Base-by-base conservation (phyloP, 2,888 invertebrate species). In the Clistopyga incitator region DNA sequence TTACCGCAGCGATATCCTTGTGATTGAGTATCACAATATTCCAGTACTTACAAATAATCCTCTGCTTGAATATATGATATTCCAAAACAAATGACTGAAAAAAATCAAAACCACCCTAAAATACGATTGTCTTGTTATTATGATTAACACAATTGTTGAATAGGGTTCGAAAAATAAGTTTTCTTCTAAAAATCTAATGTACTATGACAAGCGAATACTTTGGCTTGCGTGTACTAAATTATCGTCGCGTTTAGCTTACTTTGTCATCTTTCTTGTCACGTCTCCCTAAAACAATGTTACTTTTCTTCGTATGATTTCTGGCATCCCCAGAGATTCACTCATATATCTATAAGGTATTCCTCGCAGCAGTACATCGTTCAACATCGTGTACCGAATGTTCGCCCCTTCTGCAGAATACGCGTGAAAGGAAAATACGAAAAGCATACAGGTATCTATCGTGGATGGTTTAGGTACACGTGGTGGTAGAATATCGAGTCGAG, bases 401-500 rank as follows among this genome's bases (percentile, higher is more conserved):
- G n/a, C n/a, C 34, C 34, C 4, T 25, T 6, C 15, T 15, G 34
- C 1, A 25, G 29, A 29, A 29, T 29, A 59, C 2, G 29, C 13
- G 29, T 1, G 29, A 3, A 29, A 13, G n/a, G 34, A 54, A 23
- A 54, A 20, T 54, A 54, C 11, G 54, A 54, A 54, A 54, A 59
- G 29, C 29, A 34, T 34, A 59, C 54, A 54, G 54, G 54, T 59
- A 59, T 59, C 59, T n/a, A 25, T n/a, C 59, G 59, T 29, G 3
- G 59, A 29, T 29, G 59, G n/a, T 23, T 34, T 29, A 11, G 23
- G 18, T 68, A 59, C 56, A 47, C 61, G 68, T 42, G 59, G 18
- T 68, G 68, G 18, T 25, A 25, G 80, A 80, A 80, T 80, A 80
- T 80, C 75, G 68, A 75, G 68, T 67, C 52, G 75, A 61, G 61